These are phyloP conservation scores for Rhyacophila evoluta DNA, from an alignment of 2,888 invertebrate species.

Conservation along the genomic window DNA sequence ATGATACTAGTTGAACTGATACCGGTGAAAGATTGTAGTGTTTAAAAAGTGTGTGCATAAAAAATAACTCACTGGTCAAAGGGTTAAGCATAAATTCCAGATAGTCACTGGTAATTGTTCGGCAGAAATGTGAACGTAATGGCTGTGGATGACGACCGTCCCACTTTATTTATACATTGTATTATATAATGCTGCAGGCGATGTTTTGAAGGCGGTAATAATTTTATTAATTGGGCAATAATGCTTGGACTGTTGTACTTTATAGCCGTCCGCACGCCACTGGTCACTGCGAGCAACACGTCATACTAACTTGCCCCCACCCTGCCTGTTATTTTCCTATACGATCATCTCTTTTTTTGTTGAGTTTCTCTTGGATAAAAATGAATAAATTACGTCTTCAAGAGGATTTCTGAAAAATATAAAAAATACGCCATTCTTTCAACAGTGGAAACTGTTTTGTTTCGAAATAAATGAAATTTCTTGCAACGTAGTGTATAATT, in stretches of 20 bases:
- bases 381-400: background rate
- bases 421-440: background rate
- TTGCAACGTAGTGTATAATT: background rate
- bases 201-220: background rate
- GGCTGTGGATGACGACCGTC: background rate
- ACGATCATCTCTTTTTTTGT: background rate
- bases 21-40: too few species aligned
- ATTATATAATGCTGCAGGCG: background rate
- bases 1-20: too few species aligned
- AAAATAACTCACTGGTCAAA: background rate
- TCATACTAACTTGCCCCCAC: background rate
- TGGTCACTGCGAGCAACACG: background rate
- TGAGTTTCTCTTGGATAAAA: slow-evolving; percentile 6
- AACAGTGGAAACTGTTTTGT: background rate
- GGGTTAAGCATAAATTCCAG: background rate
- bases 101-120: background rate
- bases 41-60: too few species aligned
- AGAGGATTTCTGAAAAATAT: background rate
- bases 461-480: background rate
- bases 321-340: background rate
- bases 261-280: background rate
- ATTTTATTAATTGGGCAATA: slow-evolving; percentile 1
- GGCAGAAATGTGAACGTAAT: background rate
- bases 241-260: background rate
- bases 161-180: background rate